Conservation (phyloP, 2,113 vertebrate species). For the Acrocephalus kingi region DNA sequence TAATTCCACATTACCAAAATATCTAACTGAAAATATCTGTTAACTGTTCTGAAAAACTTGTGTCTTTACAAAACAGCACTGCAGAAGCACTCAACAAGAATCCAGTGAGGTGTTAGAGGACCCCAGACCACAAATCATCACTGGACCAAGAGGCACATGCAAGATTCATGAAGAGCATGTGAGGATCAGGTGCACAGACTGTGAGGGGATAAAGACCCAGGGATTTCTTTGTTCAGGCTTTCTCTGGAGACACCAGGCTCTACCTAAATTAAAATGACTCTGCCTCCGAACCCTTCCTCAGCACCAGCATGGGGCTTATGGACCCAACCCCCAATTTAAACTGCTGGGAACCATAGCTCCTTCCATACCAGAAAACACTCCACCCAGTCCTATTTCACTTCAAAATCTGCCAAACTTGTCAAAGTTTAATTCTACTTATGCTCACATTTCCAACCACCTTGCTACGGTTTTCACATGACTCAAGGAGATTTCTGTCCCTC, state of each 20-base stretch:
- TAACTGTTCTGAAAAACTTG: background rate
- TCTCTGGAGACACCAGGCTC: background rate
- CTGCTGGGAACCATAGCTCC: background rate
- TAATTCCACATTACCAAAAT: background rate
- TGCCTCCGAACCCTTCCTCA: background rate
- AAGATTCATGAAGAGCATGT: accelerated
- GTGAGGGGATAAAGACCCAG: background rate
- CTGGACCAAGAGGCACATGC: background rate
- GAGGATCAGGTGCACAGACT: background rate
- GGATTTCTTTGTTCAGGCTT: background rate
- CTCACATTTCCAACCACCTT: background rate
- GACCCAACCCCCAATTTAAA: background rate
- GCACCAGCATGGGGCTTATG: background rate
- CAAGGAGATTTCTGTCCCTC: background rate
- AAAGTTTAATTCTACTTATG: background rate
- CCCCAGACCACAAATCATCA: background rate
- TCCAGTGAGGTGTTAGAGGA: background rate
- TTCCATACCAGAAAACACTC: background rate
- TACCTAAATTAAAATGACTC: background rate
- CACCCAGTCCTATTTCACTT: accelerated
- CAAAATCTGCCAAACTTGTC: background rate
- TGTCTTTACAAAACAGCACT: background rate
- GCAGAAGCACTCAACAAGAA: background rate
- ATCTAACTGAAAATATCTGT: background rate
- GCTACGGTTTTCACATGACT: background rate